Evolutionary conservation across 2,797 vertebrate genomes (phyloP).

Genomic region (Pseudochirops cupreus): DNA sequence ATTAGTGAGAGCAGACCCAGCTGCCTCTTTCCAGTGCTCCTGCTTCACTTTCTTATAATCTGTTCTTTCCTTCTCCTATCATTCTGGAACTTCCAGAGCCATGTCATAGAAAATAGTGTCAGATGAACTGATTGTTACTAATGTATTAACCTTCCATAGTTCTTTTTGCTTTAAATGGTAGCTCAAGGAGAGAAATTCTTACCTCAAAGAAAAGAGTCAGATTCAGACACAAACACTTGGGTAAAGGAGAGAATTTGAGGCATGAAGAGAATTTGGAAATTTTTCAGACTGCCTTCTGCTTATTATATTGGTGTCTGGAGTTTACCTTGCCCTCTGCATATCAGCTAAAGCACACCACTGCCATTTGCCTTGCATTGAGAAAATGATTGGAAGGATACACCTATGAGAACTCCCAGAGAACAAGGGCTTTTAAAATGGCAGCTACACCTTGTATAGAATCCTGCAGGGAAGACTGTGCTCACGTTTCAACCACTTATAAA

Average conservation of each 20-base stretch:
- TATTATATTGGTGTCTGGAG: neutral
- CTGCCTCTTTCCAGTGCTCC: too few species aligned
- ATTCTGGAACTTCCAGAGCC: neutral
- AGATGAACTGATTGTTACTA: slow-evolving; percentile 11
- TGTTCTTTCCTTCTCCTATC: neutral
- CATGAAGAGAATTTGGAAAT: neutral
- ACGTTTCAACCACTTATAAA: neutral
- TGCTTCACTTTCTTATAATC: neutral
- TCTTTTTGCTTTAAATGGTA: slow-evolving; percentile 44
- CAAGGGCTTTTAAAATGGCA: neutral
- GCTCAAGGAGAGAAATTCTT: neutral
- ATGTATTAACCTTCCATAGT: neutral
- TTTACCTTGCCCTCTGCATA: neutral
- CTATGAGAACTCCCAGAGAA: neutral
- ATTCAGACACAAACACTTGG: neutral
- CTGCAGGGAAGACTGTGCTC: neutral
- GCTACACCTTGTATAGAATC: neutral
- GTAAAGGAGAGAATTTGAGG: neutral
- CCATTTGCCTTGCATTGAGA: neutral
- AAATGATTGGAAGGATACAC: neutral
- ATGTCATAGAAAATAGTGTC: neutral
- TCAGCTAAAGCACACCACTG: neutral
- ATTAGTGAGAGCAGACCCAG: too few species aligned
- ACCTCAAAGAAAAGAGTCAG: neutral
- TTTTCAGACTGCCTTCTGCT: neutral